Conservation (phyloP, 1,140 invertebrate species). For the Polypedilum pembai region DNA sequence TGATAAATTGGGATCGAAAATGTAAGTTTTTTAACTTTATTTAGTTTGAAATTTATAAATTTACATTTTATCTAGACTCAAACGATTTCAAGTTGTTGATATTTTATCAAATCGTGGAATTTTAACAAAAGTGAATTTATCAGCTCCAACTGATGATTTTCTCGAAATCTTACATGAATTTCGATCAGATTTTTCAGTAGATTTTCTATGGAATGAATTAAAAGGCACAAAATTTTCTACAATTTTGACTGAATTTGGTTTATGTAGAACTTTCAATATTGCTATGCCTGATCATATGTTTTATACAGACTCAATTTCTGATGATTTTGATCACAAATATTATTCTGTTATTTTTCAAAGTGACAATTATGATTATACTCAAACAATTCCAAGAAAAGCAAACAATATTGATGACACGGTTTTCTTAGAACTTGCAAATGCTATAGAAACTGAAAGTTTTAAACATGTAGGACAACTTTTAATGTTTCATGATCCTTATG, state of each 20-base stretch:
- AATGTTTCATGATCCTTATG: neutral
- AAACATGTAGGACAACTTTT: neutral
- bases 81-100: neutral
- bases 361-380: neutral
- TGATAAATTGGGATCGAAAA: neutral
- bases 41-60: too few relatives aligned
- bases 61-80: neutral
- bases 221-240: neutral
- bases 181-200: neutral
- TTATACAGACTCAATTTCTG: neutral
- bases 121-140: neutral
- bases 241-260: neutral
- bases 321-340: neutral
- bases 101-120: neutral
- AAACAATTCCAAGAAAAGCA: neutral
- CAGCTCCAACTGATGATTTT: neutral
- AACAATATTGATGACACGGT: neutral
- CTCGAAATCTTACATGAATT: neutral
- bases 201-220: neutral
- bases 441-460: neutral
- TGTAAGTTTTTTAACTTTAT: too few relatives aligned
- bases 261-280: neutral
- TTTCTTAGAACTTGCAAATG: neutral
- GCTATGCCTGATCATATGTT: neutral
- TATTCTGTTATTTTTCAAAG: neutral